Evolutionary conservation across 2,888 invertebrate genomes (phyloP), one percentile per base, ranked within the genome.

Genomic region (Agonum fuliginosum): DNA sequence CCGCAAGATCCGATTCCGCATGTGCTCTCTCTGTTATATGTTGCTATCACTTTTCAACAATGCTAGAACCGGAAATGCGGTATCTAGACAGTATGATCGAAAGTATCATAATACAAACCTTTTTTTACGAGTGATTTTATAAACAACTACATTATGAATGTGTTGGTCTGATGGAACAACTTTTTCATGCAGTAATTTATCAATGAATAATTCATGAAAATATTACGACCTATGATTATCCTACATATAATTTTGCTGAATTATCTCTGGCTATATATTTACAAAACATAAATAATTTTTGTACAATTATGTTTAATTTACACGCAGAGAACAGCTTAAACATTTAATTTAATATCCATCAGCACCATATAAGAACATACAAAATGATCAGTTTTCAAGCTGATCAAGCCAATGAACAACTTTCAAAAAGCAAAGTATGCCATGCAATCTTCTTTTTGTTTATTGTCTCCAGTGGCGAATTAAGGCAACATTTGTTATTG

Each of bases 311-410:
- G 12, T 46, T 46, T 46, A 46, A 46, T 46, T 46, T 46, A 46
- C 46, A 46, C 17, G 46, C 6, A 46, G 17, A 17, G 8, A n/a
- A n/a, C 37, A 37, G 37, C 46, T 14, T 46, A 2, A 46, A 46
- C 46, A 17, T 46, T 46, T 46, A 46, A 46, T 46, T 46, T 46
- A 46, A 46, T 46, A 46, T 46, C 46, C 46, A 37, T 37, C 37
- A 37, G 12, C 37, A 17, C 46, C 46, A 46, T 46, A 46, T 46
- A 46, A 46, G 46, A 46, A 14, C 5, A 14, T 1, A 46, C 17
- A 17, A 46, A 46, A 46, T 46, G 46, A 46, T 46, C 14, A 46
- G 46, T 46, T 46, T 46, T 37, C 4, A 17, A 46, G 8, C 30
- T 30, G 30, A 30, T 30, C 4, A 30, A 8, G 17, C 17, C 46